phyloP scores from a whole-genome alignment of 2,797 vertebrate species.

The Oreochromis grahami region DNA sequence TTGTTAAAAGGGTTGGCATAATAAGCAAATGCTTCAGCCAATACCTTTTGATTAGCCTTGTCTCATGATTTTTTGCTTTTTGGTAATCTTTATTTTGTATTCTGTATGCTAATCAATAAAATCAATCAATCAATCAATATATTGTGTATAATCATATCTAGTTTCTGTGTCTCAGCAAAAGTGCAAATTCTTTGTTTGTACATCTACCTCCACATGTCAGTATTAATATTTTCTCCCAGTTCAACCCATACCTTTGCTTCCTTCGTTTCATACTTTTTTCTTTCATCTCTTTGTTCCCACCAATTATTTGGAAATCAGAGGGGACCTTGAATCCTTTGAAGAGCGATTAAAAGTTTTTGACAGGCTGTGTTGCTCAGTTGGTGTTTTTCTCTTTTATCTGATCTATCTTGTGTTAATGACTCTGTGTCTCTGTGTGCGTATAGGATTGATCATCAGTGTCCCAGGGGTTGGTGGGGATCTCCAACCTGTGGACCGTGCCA shows the following conservation, averaged over 20 bases:
- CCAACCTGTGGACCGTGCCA: conserved; percentile 94
- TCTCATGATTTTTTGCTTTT: too few relatives aligned
- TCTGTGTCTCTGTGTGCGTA: conserved; percentile 10
- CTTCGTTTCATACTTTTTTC: not conserved
- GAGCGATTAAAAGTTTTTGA: not conserved
- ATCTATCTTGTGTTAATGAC: not conserved
- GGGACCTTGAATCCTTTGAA: not conserved
- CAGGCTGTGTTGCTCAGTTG: not conserved
- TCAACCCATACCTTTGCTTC: not conserved
- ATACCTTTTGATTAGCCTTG: too few relatives aligned
- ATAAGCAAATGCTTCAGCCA: too few relatives aligned
- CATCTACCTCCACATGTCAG: not conserved
- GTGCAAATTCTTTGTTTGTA: not conserved
- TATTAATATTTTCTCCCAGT: not conserved
- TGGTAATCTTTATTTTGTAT: too few relatives aligned
- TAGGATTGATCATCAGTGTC: conserved; percentile 96
- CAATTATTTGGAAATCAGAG: not conserved
- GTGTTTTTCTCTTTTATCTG: not conserved
- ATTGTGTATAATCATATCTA: not conserved
- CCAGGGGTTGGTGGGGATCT: conserved; percentile 97
- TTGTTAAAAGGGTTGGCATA: too few relatives aligned
- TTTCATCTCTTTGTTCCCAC: not conserved
- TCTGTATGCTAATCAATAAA: too few relatives aligned
- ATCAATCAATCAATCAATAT: too few relatives aligned
- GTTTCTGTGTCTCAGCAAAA: not conserved